Percentiles rank a stretch among this genome's conserved stretches.
Conservation (phyloP, 2,888 invertebrate species). For the Drosophila multiciliata region DNA sequence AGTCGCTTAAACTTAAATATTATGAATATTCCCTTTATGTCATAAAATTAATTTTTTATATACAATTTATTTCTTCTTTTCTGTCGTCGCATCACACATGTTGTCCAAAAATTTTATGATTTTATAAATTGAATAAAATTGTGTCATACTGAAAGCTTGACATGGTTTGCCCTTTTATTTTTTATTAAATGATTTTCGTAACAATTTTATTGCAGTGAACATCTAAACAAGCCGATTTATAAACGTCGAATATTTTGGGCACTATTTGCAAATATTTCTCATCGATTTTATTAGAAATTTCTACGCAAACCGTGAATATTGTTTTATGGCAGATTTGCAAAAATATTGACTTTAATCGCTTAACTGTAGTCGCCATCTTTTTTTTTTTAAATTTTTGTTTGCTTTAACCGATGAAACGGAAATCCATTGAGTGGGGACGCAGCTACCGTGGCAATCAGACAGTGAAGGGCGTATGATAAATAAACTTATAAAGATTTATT, state of each 20-base stretch:
- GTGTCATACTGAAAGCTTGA: slow-evolving; percentile 16
- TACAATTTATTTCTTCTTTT: neutral
- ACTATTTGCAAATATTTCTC: slow-evolving; percentile 23
- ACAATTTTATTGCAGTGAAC: slow-evolving; percentile 25
- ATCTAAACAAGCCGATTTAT: slow-evolving; percentile 23
- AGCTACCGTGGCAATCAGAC: slow-evolving; percentile 25
- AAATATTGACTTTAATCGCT: slow-evolving; percentile 52
- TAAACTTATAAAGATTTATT: slow-evolving; percentile 64
- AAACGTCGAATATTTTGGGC: slow-evolving; percentile 22
- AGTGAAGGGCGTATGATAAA: slow-evolving; percentile 53
- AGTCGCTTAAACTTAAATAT: neutral
- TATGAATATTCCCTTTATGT: neutral
- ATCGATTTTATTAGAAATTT: slow-evolving; percentile 19
- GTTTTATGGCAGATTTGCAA: slow-evolving; percentile 25
- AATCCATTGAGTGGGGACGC: slow-evolving; percentile 38
- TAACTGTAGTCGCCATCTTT: slow-evolving; percentile 18
- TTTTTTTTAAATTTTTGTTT: slow-evolving; percentile 9
- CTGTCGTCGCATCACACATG: slow-evolving; percentile 25
- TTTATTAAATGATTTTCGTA: slow-evolving; percentile 1
- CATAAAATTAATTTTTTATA: too few relatives aligned
- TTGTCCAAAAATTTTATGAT: slow-evolving; percentile 16
- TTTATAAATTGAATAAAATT: slow-evolving; percentile 50
- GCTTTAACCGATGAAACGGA: slow-evolving; percentile 28
- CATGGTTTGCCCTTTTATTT: slow-evolving; percentile 13
- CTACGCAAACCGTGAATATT: slow-evolving; percentile 8